Base-by-base conservation (phyloP, 2,797 vertebrate genomes). In the Neostethus bicornis region DNA sequence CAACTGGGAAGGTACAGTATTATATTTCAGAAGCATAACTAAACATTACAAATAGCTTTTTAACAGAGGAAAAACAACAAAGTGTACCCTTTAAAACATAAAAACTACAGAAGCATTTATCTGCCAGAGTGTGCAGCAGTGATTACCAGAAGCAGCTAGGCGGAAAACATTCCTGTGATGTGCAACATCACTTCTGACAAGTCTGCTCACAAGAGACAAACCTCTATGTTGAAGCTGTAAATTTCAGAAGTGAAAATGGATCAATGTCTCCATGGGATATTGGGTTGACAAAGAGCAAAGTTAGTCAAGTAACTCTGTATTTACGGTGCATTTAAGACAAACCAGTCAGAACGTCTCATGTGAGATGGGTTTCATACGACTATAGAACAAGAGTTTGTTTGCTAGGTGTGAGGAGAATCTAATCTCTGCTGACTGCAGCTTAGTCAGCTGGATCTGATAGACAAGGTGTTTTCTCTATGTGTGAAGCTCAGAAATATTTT, bases 301-400 rank as follows among this genome's bases (percentile, higher is more conserved):
- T 71, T 41, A 56, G 42, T 46, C n/a, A 29, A 54, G 51, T 53
- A 44, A 49, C 39, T 45, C 47, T 50, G 57, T 56, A 66, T 67
- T 70, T 72, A 38, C n/a, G 21, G 50, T 16, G 41, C 20, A 47
- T 72, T 66, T 50, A 70, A 52, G 49, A 38, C 13, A 11, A 50
- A 50, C 28, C 44, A 24, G 41, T 31, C 42, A 68, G 62, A 63
- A 66, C 61, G 24, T 61, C 61, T 74, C 31, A 19, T 53, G 56
- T 58, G 39, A 64, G 66, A 68, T 64, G 26, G 51, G 35, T 54
- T 77, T 74, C 66, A 72, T 67, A 68, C 68, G 77, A 77, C 52
- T 25, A 14, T 29, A 49, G 51, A 17, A 43, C 29, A 48, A 49
- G 57, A 56, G 42, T 35, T 51, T n/a, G 43, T 59, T 56, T 28